Base-by-base conservation (phyloP, 1,140 invertebrate genomes). In the Manduca sexta region DNA sequence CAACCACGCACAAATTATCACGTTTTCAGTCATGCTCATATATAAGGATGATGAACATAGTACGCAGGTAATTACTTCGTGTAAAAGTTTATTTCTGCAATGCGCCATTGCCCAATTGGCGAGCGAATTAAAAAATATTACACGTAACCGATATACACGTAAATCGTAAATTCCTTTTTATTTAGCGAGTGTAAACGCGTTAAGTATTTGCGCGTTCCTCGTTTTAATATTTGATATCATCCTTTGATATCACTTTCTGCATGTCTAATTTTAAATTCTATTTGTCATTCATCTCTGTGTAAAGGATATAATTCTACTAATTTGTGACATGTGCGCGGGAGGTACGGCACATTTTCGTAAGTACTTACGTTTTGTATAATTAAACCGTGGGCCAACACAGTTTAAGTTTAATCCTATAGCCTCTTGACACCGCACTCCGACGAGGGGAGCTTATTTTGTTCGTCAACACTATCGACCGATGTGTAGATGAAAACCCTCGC, bases 391-490 rank as follows among this genome's bases (percentile, higher is more conserved):
- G 77, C 69, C 78, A 82, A 76, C 77, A 77, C 70, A 80, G 75
- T 83, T 81, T 80, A 81, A 84, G 75, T 84, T 83, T 85, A 83
- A 83, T 85, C 81, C 77, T 80, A 75, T 83, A 82, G 79, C 81
- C 79, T 82, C 81, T 85, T 85, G 79, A 85, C 79, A 83, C 79
- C 77, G 70, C 76, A 69, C 72, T 74, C 68, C 70, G 70, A 64
- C 52, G 57, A 66, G 74, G 77, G 75, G 72, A 76, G 77, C 72
- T 80, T 84, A 84, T 84, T 83, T 81, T 79, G 77, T 81, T 79
- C 79, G 75, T 81, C 77, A 80, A 81, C 79, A 82, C 77, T 81
- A 84, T 84, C 77, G 79, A 84, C 69, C 76, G 60, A 74, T 64
- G 74, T 64, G 56, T 72, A 76, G 68, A 72, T 69, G 70, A 80